Base-by-base conservation (phyloP, 2,113 vertebrate species). In the Caloenas nicobarica region DNA sequence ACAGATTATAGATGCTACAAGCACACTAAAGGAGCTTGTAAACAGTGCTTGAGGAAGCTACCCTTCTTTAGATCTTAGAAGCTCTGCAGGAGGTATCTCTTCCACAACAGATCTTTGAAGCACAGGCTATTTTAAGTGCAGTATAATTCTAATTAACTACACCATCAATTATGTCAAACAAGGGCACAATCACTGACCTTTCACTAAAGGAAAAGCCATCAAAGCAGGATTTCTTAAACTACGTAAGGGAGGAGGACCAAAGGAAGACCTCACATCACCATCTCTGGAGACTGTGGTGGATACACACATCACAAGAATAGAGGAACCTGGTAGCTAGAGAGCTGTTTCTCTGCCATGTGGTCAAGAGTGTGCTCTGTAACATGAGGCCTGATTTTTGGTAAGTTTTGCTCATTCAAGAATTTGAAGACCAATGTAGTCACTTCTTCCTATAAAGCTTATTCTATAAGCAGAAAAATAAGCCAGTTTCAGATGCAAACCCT, bases 111-210 rank as follows among this genome's bases (percentile, higher is more conserved):
- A 86, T 95, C 93, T 94, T 78, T 86, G 91, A 88, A 86, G 46
- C 56, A 90, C 11, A 51, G 38, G 26, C 76, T 93, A 94, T 78
- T 93, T 85, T 78, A 90, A 83, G 93, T 70, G 88, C 68, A 77
- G 23, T 56, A 78, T 78, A 64, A 90, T 93, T 96, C 92, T 96
- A 96, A 97, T 97, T 93, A 97, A 91, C 89, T 88, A 93, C 93
- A 88, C 76, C 91, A 86, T 83, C 85, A 90, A 78, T 96, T 96
- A 96, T 93, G 92, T 97, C 91, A 89, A 93, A 96, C 95, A 96
- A 95, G 86, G 71, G 69, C 60, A 64, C 51, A 88, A 48, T 74
- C 94, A 90, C 68, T 96, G 93, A 96, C 95, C 95, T 96, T 94
- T 93, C 71, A 93, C 80, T 92, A 90, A 95, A 95, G 79, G 58